Conservation (phyloP, 2,888 invertebrate species). For the Agelastica alni region DNA sequence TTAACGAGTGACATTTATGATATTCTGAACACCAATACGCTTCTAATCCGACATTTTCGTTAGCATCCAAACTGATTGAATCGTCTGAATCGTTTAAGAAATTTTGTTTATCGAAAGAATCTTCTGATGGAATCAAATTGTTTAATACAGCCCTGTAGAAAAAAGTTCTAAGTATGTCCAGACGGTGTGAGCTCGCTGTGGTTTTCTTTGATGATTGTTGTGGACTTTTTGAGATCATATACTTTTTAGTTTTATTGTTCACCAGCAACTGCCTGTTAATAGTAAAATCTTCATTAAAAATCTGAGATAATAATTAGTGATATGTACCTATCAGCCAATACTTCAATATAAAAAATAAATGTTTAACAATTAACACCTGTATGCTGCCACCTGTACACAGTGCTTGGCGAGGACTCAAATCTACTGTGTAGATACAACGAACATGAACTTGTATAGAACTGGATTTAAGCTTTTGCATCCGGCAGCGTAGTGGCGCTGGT, state of each 20-base stretch:
- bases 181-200: constrained; percentile 67
- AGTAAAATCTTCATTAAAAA: constrained; percentile 1
- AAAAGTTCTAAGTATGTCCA: constrained; percentile 75
- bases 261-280: constrained; percentile 67
- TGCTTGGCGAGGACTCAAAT: no score
- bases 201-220: constrained; percentile 64
- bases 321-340: no score
- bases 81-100: constrained; percentile 14
- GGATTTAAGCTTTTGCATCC: no score
- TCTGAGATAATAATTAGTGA: no score
- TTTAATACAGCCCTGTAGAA: constrained; percentile 71
- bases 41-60: constrained; percentile 59
- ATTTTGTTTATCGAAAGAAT: constrained; percentile 34
- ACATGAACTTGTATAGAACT: no score
- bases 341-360: no score
- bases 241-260: constrained; percentile 68
- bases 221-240: constrained; percentile 71
- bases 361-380: no score
- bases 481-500: no score
- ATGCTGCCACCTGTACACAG: no score
- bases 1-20: constrained; percentile 81
- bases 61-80: constrained; percentile 28
- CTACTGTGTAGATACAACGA: no score
- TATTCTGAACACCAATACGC: constrained; percentile 86
- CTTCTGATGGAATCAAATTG: constrained; percentile 47